phyloP scores from a whole-genome alignment of 1,140 invertebrate species.

The Drosophila micromelanica region DNA sequence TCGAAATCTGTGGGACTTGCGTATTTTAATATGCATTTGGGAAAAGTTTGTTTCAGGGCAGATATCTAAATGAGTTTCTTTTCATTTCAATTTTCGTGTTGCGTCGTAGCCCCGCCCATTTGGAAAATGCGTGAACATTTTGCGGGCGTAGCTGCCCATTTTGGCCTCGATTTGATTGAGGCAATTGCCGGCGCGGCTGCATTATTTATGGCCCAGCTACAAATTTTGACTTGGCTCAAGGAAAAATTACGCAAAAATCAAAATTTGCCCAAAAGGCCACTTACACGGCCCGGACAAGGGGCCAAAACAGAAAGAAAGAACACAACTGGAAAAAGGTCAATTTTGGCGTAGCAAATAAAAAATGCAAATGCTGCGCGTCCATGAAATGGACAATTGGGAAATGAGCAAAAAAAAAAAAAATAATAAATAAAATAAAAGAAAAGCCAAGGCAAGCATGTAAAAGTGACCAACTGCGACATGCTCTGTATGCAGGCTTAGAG shows the following conservation, averaged over 20 bases:
- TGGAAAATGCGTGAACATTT: constrained; percentile 70
- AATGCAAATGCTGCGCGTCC: constrained; percentile 63
- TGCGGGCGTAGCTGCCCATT: constrained; percentile 5
- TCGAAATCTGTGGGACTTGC: constrained; percentile 35
- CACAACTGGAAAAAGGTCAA: constrained; percentile 53
- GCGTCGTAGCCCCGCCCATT: background rate
- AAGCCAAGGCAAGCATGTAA: background rate
- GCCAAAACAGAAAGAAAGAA: background rate
- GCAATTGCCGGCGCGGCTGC: constrained; percentile 46
- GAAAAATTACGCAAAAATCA: constrained; percentile 77
- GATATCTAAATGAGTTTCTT: constrained; percentile 63
- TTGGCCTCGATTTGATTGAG: constrained; percentile 46
- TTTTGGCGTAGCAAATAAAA: constrained; percentile 61
- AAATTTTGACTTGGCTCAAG: constrained; percentile 60
- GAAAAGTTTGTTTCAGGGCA: constrained; percentile 60
- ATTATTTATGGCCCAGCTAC: constrained; percentile 60
- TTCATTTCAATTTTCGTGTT: constrained; percentile 72
- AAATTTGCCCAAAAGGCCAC: constrained; percentile 76
- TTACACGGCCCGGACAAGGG: constrained; percentile 38
- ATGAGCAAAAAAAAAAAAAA: constrained; percentile 29
- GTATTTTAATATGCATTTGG: constrained; percentile 84
- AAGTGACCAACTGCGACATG: background rate
- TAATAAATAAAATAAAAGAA: too few species aligned
- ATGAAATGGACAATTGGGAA: constrained; percentile 77
- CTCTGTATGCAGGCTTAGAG: background rate